Conservation (phyloP, 2,888 invertebrate genomes). For the Augiades crinisus region DNA sequence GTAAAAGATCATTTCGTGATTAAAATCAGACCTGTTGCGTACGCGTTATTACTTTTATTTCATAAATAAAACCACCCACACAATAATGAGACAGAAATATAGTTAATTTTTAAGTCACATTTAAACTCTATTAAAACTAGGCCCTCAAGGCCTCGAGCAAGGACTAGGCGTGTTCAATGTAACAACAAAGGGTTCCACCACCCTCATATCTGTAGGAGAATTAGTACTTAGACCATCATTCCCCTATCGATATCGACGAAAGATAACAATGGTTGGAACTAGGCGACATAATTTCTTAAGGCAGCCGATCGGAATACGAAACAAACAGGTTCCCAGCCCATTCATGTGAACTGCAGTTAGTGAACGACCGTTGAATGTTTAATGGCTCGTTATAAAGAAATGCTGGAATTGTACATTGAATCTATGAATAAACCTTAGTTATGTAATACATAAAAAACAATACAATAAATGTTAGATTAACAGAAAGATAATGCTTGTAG, state of each 20-base stretch:
- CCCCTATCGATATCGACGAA: background rate
- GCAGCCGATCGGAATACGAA: constrained; percentile 1
- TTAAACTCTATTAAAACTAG: too few species aligned
- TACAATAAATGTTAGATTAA: too few species aligned
- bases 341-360: constrained; percentile 15
- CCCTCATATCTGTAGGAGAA: background rate
- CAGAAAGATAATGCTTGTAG: too few species aligned
- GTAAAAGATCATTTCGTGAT: too few species aligned
- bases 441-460: background rate
- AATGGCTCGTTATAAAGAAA: background rate
- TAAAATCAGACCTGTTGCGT: too few species aligned
- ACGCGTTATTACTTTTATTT: too few species aligned
- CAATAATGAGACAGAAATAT: too few species aligned
- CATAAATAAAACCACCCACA: too few species aligned
- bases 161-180: too few species aligned
- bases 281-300: background rate
- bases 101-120: too few species aligned
- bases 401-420: background rate
- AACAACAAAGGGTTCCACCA: too few species aligned
- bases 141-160: too few species aligned
- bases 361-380: constrained; percentile 2
- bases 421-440: background rate
- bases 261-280: background rate
- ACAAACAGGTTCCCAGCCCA: background rate
- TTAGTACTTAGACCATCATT: background rate